Percentiles rank a stretch among this genome's conserved stretches.
Conservation (phyloP, 2,888 invertebrate species). For the Dasysyrphus albostriatus region DNA sequence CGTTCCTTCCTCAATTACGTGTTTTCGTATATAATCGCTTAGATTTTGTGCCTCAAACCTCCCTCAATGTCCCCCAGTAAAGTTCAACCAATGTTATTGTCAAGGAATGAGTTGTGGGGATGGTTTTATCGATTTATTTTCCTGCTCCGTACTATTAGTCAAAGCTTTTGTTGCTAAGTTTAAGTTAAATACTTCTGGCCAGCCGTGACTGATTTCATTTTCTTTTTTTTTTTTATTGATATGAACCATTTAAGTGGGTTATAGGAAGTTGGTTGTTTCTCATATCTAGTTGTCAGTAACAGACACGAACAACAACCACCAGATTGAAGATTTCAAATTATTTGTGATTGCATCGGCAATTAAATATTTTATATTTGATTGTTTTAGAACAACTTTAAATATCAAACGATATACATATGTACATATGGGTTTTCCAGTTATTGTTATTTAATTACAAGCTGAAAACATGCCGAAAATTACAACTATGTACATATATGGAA, state of each 20-base stretch:
- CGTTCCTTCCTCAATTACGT: slow-evolving; percentile 15
- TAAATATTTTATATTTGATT: slow-evolving; percentile 30
- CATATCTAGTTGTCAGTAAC: slow-evolving; percentile 28
- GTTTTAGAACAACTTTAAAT: slow-evolving; percentile 5
- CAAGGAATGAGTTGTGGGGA: slow-evolving; percentile 1
- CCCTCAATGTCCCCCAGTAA: not conserved
- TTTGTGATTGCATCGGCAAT: slow-evolving; percentile 19
- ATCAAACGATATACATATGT: not conserved
- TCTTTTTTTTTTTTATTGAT: not conserved
- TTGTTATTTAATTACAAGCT: not conserved
- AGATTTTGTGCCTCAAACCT: not conserved
- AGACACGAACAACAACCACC: not conserved
- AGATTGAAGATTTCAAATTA: slow-evolving; percentile 21
- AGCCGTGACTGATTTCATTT: slow-evolving; percentile 7
- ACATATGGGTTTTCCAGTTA: not conserved
- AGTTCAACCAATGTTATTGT: slow-evolving; percentile 17
- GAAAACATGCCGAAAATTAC: not conserved
- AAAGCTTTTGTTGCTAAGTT: slow-evolving; percentile 20
- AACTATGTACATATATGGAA: too few species aligned
- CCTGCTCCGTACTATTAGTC: not conserved
- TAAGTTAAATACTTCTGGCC: slow-evolving; percentile 3
- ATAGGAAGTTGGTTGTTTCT: not conserved
- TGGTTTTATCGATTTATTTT: slow-evolving; percentile 24
- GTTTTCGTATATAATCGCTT: not conserved
- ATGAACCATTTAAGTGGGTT: not conserved